These are phyloP conservation scores for Agapostemon virescens DNA, from an alignment of 2,888 invertebrate species.

Conservation along the genomic window DNA sequence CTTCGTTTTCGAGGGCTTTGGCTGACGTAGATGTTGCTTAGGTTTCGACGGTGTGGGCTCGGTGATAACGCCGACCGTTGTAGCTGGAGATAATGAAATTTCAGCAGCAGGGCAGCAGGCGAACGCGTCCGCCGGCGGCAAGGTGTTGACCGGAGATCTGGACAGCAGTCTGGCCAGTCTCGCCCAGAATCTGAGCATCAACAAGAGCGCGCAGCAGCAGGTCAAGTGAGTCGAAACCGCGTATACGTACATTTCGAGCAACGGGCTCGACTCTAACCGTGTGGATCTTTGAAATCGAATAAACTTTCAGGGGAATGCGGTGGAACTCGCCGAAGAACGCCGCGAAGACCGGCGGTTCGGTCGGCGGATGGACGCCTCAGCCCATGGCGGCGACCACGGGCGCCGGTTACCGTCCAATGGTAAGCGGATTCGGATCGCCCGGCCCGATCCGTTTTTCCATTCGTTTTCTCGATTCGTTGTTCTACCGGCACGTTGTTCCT, in stretches of 20 bases:
- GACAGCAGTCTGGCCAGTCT: constrained; percentile 96
- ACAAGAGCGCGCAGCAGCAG: constrained; percentile 86
- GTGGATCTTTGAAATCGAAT: too few species aligned
- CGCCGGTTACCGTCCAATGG: constrained; percentile 93
- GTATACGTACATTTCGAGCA: too few species aligned
- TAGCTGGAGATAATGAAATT: constrained; percentile 76
- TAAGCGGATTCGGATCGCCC: constrained; percentile 80
- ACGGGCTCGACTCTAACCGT: too few species aligned
- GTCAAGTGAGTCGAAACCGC: constrained; percentile 85
- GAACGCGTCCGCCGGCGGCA: constrained; percentile 83
- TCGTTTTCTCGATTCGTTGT: constrained; percentile 1
- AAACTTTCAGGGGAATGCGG: constrained; percentile 87
- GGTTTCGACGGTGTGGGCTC: constrained; percentile 89
- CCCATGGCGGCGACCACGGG: constrained; percentile 94
- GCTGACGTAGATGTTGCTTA: constrained; percentile 77
- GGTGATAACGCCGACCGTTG: constrained; percentile 83
- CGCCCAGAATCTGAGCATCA: constrained; percentile 95
- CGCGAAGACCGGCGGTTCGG: constrained; percentile 86
- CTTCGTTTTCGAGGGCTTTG: constrained; percentile 60
- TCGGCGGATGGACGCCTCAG: constrained; percentile 91
- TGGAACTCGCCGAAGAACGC: constrained; percentile 95
- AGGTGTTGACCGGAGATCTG: constrained; percentile 94
- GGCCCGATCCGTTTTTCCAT: neutral
- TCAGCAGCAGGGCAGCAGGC: constrained; percentile 77
- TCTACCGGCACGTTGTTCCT: constrained; percentile 47